Conservation (phyloP, 2,888 invertebrate genomes). For the Orchesellides sinensis region DNA sequence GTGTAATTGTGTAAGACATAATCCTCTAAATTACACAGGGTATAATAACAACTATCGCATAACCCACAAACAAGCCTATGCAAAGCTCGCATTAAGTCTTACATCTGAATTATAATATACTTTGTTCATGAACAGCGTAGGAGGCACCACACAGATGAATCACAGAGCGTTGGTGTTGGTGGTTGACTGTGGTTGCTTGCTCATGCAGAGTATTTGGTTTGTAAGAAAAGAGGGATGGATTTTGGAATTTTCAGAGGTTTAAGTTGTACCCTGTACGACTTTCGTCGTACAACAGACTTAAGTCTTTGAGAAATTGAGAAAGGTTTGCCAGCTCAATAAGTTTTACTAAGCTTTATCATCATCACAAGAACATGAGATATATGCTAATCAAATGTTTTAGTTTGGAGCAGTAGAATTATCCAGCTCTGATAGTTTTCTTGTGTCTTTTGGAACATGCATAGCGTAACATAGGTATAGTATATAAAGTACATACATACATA, state of each 20-base stretch:
- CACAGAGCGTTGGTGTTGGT: constrained; percentile 44
- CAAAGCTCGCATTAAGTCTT: not conserved
- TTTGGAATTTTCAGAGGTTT: not conserved
- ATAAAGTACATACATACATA: not conserved
- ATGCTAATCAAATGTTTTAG: constrained; percentile 55
- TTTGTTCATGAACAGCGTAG: too few relatives aligned
- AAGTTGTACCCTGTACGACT: not conserved
- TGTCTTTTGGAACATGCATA: too few relatives aligned
- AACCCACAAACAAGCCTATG: not conserved
- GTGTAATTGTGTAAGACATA: not conserved
- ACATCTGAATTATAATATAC: not conserved
- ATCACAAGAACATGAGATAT: too few relatives aligned
- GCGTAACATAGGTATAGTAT: not conserved
- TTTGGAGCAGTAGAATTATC: not conserved
- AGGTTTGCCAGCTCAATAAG: not conserved
- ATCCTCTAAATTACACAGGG: not conserved
- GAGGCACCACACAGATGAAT: constrained; percentile 37
- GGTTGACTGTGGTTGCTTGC: constrained; percentile 42
- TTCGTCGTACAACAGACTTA: not conserved
- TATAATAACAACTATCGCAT: not conserved
- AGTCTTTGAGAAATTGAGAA: not conserved
- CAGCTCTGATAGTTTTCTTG: not conserved
- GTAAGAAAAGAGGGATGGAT: constrained; percentile 24
- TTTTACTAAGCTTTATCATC: constrained; percentile 16
- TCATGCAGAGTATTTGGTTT: constrained; percentile 15